Evolutionary conservation across 2,888 invertebrate species (phyloP), one percentile per base, ranked within the genome.

Genomic region (Rutpela maculata): DNA sequence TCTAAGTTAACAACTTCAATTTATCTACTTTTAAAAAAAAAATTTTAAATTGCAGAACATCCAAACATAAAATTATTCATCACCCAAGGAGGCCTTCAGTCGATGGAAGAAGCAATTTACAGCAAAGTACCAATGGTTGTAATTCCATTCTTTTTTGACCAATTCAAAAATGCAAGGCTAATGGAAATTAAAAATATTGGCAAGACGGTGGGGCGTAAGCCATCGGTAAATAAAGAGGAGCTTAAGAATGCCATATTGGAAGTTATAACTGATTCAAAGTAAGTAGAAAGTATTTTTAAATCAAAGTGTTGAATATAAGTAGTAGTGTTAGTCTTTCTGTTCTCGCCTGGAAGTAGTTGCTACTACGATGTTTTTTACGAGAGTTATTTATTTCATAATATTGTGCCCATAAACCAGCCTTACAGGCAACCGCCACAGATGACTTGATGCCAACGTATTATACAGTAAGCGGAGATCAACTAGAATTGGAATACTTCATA

Each of bases 111-210:
- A 72, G 87, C 90, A 1, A 85, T 89, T 5, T 84, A 82, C 31
- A 88, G 87, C 11, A 88, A 86, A 17, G 88, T 89, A 1, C 90
- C 90, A 3, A 71, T 90, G 1, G 83, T 90, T 2, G 90, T 87
- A 15, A 69, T 90, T 18, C 90, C 90, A 10, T 86, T 89, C 82
- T 76, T 88, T 1, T 87, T 83, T 0, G 89, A 90, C 67, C 90
- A 90, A 70, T 63, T 69, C 7, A 26, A 68, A 0, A 79, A 79
- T 17, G 75, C 75, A 7, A 69, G 38, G 19, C 38, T 65, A 31
- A 69, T 79, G 55, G 76, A 63, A 38, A 26, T 67, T 12, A 74
- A 74, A 67, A 83, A 82, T 31, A 77, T 84, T 12, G 85, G 81
- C 19, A 60, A 79, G 66, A 31, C 59, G 18, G 63, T 85, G 3